Evolutionary conservation across 2,113 vertebrate species (phyloP).

Genomic region (Archocentrus centrarchus): DNA sequence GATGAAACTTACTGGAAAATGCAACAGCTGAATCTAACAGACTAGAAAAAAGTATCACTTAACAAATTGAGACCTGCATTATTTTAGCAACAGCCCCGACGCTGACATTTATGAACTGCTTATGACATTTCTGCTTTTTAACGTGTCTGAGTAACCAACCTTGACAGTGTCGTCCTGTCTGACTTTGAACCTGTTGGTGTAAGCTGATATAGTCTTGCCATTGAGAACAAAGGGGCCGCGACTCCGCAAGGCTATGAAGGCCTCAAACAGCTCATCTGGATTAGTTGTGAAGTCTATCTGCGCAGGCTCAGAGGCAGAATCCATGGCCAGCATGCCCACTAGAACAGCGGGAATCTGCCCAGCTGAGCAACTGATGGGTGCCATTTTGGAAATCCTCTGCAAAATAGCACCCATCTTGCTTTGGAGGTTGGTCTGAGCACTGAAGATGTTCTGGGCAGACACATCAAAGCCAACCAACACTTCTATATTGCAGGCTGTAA

Average conservation of each 20-base stretch:
- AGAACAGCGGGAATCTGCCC: conserved; percentile 82
- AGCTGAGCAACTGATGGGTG: conserved; percentile 87
- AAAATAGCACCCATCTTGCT: conserved; percentile 84
- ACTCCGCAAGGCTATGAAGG: conserved; percentile 80
- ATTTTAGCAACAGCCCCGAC: neutral
- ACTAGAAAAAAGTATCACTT: neutral
- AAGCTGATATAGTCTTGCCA: conserved; percentile 83
- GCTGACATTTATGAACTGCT: neutral
- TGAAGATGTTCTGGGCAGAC: conserved; percentile 86
- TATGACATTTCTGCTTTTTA: neutral
- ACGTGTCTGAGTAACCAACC: conserved; percentile 75
- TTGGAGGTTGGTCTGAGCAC: conserved; percentile 85
- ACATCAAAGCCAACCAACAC: conserved; percentile 95
- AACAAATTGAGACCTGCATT: neutral
- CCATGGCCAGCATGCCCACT: conserved; percentile 83
- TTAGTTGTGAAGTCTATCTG: conserved; percentile 87
- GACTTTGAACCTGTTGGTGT: conserved; percentile 82
- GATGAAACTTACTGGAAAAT: neutral
- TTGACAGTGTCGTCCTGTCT: conserved; percentile 80
- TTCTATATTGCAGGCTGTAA: conserved; percentile 88
- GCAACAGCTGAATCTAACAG: neutral
- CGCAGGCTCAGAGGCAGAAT: conserved; percentile 79
- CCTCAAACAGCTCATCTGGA: conserved; percentile 80
- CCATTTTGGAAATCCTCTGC: conserved; percentile 88
- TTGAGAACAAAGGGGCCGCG: conserved; percentile 88